Evolutionary conservation across 2,888 invertebrate genomes (phyloP).

Genomic region (Leptopilina myrica): DNA sequence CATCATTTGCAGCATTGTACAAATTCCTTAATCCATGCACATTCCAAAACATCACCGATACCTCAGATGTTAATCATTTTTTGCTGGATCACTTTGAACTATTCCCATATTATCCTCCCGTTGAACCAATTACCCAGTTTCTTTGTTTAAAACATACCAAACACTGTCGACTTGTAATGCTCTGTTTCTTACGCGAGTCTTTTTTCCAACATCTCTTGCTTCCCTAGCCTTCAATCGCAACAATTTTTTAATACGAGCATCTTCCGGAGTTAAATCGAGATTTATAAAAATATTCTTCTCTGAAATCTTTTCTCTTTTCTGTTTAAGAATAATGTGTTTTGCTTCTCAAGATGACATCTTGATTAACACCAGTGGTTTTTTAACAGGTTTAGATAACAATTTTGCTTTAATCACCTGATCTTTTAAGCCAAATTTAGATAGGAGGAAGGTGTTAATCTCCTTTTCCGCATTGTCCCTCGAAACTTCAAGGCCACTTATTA

Average conservation of each 20-base stretch:
- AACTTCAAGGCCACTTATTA: neutral
- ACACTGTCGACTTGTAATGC: neutral
- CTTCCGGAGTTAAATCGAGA: neutral
- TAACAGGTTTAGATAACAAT: neutral
- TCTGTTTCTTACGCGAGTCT: neutral
- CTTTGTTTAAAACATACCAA: neutral
- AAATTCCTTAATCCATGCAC: constrained; percentile 6
- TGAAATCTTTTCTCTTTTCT: constrained; percentile 2
- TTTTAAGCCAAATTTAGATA: neutral
- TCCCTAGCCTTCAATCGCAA: neutral
- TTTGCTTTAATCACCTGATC: neutral
- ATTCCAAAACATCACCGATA: neutral
- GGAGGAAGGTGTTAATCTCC: neutral
- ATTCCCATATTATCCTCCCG: too few relatives aligned
- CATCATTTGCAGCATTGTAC: neutral
- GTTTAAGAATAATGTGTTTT: neutral
- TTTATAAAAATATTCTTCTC: constrained; percentile 14
- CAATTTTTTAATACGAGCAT: neutral
- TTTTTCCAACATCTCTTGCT: neutral
- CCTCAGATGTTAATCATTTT: constrained; percentile 1
- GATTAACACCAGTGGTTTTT: neutral
- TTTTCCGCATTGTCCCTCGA: neutral
- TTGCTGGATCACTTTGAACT: neutral
- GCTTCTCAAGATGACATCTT: neutral
- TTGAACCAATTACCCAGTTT: neutral